Percentiles rank a stretch among this genome's conserved stretches.
phyloP scores from a whole-genome alignment of 2,888 invertebrate genomes.

The Drosophila barbarae region DNA sequence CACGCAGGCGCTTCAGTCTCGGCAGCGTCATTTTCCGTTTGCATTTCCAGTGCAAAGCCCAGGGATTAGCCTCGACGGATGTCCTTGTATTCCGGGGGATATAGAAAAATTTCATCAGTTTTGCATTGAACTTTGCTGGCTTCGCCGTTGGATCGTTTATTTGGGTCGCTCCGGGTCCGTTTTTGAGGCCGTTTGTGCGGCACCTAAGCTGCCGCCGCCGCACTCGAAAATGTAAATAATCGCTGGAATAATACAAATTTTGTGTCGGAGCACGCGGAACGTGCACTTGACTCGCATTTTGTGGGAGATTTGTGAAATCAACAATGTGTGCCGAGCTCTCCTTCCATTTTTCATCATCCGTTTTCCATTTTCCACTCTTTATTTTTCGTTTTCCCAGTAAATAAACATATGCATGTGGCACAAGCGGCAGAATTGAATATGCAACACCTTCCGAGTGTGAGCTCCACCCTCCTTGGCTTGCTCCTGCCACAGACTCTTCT shows the following conservation, averaged over 20 bases:
- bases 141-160: slow-evolving; percentile 4
- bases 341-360: background rate
- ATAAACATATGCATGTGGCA: slow-evolving; percentile 29
- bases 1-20: slow-evolving; percentile 47
- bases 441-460: slow-evolving; percentile 9
- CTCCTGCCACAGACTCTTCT: background rate
- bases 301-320: slow-evolving; percentile 22
- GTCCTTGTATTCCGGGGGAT: slow-evolving; percentile 4
- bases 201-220: background rate
- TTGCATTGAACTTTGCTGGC: slow-evolving; percentile 15
- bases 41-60: background rate
- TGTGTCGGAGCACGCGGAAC: slow-evolving; percentile 19
- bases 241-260: slow-evolving; percentile 16
- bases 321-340: slow-evolving; percentile 33
- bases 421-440: slow-evolving; percentile 17
- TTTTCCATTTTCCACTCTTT: background rate
- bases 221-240: slow-evolving; percentile 25
- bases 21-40: background rate
- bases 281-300: slow-evolving; percentile 31
- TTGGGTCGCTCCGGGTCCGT: slow-evolving; percentile 9
- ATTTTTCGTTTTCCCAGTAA: slow-evolving; percentile 5
- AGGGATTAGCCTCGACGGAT: background rate
- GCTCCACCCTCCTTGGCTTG: background rate
- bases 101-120: slow-evolving; percentile 12
- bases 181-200: slow-evolving; percentile 8